Evolutionary conservation across 2,888 invertebrate genomes (phyloP).

Genomic region (Cheilosia scutellata): DNA sequence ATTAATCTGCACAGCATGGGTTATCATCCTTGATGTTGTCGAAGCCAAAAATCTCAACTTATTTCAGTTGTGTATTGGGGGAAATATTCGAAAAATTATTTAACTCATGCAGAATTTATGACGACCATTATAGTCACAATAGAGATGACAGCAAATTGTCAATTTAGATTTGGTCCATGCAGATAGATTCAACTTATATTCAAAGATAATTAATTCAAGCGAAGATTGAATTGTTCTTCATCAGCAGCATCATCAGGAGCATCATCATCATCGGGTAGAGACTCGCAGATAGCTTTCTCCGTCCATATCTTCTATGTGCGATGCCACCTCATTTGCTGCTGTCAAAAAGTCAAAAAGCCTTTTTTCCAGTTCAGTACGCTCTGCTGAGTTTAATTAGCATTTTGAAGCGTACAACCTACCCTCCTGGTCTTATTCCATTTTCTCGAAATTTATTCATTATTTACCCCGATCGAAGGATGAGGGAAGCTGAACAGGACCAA

Average conservation of each 20-base stretch:
- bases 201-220: slow-evolving; percentile 73
- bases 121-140: slow-evolving; percentile 24
- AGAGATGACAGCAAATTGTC: slow-evolving; percentile 14
- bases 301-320: not conserved
- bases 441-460: slow-evolving; percentile 70
- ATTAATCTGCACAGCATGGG: slow-evolving; percentile 49
- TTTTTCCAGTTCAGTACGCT: slow-evolving; percentile 71
- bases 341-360: slow-evolving; percentile 76
- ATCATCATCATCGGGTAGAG: not conserved
- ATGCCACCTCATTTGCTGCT: slow-evolving; percentile 74
- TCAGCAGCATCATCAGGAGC: slow-evolving; percentile 7
- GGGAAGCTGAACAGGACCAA: slow-evolving; percentile 1
- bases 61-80: slow-evolving; percentile 26
- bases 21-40: not conserved
- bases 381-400: slow-evolving; percentile 73
- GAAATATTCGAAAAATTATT: slow-evolving; percentile 57
- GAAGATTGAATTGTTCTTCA: slow-evolving; percentile 73
- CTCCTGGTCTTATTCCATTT: slow-evolving; percentile 17
- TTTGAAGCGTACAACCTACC: slow-evolving; percentile 63
- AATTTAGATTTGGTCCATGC: slow-evolving; percentile 30
- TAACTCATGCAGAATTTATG: slow-evolving; percentile 48
- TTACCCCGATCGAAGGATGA: slow-evolving; percentile 53
- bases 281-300: not conserved
- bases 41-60: not conserved
- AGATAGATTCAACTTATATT: slow-evolving; percentile 55